A percentile compares a stretch with the other conserved stretches of the same genome.
These are phyloP conservation scores for Spongilla lacustris DNA, from an alignment of 37 sponge, comb jelly and placozoan genomes.

Conservation along the genomic window DNA sequence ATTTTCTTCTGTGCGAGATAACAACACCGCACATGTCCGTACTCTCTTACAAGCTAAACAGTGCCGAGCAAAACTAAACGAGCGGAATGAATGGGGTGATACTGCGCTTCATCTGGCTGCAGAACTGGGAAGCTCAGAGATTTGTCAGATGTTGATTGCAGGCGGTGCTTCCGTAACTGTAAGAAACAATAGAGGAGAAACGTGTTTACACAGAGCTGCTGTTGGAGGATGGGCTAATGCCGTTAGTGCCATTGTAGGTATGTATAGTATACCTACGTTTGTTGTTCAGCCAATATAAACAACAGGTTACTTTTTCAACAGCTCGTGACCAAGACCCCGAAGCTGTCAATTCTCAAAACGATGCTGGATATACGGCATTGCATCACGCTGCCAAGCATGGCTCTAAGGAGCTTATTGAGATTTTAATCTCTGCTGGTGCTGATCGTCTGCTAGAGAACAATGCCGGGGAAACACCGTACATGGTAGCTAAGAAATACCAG, in stretches of 20 bases:
- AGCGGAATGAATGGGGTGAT: conserved; percentile 78
- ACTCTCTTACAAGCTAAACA: conserved; percentile 31
- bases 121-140: conserved; percentile 64
- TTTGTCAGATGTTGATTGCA: conserved; percentile 75
- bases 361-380: conserved; percentile 81
- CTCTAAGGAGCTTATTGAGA: conserved; percentile 56
- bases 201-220: conserved; percentile 75
- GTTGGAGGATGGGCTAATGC: conserved; percentile 59
- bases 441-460: conserved; percentile 77
- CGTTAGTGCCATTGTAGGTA: conserved; percentile 65
- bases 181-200: conserved; percentile 78
- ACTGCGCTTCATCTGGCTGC: conserved; percentile 79
- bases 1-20: conserved; percentile 67
- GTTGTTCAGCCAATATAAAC: too few species aligned
- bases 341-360: conserved; percentile 66
- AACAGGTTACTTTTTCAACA: not conserved
- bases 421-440: conserved; percentile 57
- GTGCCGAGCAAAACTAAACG: conserved; percentile 55
- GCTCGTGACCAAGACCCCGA: conserved; percentile 68
- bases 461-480: conserved; percentile 75
- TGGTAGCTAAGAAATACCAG: conserved; percentile 74
- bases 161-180: conserved; percentile 76
- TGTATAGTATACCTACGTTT: not conserved
- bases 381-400: conserved; percentile 79
- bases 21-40: conserved; percentile 57